phyloP scores from a whole-genome alignment of 92 coral and sea anemone species.

The Desmophyllum pertusum region DNA sequence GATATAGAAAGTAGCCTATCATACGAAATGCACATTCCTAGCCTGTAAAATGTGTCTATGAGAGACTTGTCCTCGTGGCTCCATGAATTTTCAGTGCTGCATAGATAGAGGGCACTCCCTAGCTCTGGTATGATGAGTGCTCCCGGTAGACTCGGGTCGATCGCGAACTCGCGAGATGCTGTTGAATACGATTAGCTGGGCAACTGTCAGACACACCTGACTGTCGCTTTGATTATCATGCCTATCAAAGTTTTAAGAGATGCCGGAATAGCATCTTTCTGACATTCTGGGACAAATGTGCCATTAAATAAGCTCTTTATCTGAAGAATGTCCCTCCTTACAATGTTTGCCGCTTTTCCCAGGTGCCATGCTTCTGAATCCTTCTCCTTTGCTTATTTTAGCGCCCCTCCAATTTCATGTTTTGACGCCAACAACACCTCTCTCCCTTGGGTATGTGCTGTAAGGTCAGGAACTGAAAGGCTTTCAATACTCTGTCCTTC shows the following conservation, averaged over 20 bases:
- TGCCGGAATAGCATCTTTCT: constrained; percentile 54
- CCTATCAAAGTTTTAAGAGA: constrained; percentile 47
- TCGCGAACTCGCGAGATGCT: constrained; percentile 12
- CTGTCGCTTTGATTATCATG: constrained; percentile 53
- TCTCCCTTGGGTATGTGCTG: constrained; percentile 51
- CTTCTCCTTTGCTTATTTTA: constrained; percentile 39
- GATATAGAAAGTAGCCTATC: constrained; percentile 60
- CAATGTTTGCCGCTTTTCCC: constrained; percentile 66
- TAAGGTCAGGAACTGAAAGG: constrained; percentile 55
- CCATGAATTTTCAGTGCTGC: constrained; percentile 67
- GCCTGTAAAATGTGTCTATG: constrained; percentile 52
- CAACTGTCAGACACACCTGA: constrained; percentile 68
- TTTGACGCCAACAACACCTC: constrained; percentile 40
- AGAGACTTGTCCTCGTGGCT: constrained; percentile 32
- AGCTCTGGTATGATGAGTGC: constrained; percentile 36
- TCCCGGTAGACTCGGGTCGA: constrained; percentile 17
- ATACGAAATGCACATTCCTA: constrained; percentile 61
- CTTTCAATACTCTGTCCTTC: constrained; percentile 42
- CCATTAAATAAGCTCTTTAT: constrained; percentile 53
- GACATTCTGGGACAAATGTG: constrained; percentile 57
- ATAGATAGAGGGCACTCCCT: constrained; percentile 65
- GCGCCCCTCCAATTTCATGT: constrained; percentile 37
- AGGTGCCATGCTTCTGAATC: constrained; percentile 63
- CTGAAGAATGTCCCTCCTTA: constrained; percentile 64
- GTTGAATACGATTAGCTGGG: constrained; percentile 66